A percentile compares a stretch with the other conserved stretches of the same genome.
phyloP scores from a whole-genome alignment of 2,797 vertebrate species.

The Aselliscus stoliczkanus region DNA sequence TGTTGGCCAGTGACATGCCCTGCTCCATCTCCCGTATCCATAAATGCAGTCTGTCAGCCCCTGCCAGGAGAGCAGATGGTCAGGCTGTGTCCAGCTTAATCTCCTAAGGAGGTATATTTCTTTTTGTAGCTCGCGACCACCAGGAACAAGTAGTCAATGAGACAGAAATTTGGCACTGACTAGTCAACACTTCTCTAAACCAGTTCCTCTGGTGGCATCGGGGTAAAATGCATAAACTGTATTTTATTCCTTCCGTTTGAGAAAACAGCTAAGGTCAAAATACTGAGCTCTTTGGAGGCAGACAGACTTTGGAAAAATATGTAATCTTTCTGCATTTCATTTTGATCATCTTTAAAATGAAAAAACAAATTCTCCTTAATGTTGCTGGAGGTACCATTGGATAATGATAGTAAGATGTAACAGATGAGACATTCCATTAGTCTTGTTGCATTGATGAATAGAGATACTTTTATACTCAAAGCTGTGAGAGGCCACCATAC shows the following conservation, averaged over 20 bases:
- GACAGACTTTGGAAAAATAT: background rate
- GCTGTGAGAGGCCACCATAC: background rate
- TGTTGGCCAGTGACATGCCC: background rate
- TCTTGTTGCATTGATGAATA: background rate
- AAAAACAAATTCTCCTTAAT: background rate
- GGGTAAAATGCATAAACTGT: background rate
- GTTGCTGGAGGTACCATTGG: background rate
- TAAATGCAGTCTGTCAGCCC: background rate
- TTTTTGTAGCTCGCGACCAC: constrained; percentile 8
- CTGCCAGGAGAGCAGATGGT: constrained; percentile 59
- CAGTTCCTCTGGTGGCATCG: background rate
- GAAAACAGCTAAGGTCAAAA: background rate
- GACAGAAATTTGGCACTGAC: constrained; percentile 1
- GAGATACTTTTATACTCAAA: background rate
- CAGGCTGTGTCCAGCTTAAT: constrained; percentile 35
- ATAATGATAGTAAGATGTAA: background rate
- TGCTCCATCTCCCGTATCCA: background rate
- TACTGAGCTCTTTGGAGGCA: background rate
- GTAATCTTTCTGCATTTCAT: background rate
- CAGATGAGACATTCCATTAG: background rate
- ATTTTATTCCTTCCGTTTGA: background rate
- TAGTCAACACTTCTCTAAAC: background rate
- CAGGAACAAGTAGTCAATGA: constrained; percentile 39
- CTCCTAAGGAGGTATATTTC: constrained; percentile 25
- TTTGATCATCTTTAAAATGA: constrained; percentile 38